A percentile compares a stretch with the other conserved stretches of the same genome.
These are phyloP conservation scores for Phallusia fumigata DNA, from an alignment of 23 tunicate species.

Conservation along the genomic window DNA sequence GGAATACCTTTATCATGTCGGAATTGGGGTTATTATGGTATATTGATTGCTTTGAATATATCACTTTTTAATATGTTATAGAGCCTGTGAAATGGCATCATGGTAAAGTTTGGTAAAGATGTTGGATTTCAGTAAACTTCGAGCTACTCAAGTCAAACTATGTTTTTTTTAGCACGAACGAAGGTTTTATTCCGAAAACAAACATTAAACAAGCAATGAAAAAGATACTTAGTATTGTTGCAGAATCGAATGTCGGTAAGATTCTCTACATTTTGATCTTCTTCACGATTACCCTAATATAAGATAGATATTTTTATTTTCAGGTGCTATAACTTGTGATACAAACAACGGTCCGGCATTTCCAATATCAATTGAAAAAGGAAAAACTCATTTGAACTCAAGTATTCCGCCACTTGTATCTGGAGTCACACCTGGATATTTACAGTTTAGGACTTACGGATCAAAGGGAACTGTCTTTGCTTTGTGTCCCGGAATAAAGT, in stretches of 20 bases:
- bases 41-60: too few species aligned
- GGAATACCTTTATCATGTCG: too few species aligned
- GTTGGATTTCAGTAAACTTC: too few species aligned
- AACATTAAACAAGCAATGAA: background rate
- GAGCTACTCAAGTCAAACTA: too few species aligned
- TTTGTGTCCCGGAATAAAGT: background rate
- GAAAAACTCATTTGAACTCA: background rate
- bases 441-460: background rate
- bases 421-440: slow-evolving; percentile 2
- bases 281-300: too few species aligned
- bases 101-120: too few species aligned
- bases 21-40: too few species aligned
- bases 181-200: background rate
- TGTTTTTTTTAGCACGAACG: background rate
- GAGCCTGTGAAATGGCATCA: too few species aligned
- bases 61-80: too few species aligned
- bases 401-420: background rate
- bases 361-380: background rate
- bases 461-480: background rate
- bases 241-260: background rate
- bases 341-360: background rate
- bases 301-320: too few species aligned
- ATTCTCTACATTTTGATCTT: too few species aligned
- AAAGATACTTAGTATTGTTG: background rate
- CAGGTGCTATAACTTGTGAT: background rate